Base-by-base conservation (phyloP, 2,888 invertebrate genomes). In the Epirrhoe alternata region DNA sequence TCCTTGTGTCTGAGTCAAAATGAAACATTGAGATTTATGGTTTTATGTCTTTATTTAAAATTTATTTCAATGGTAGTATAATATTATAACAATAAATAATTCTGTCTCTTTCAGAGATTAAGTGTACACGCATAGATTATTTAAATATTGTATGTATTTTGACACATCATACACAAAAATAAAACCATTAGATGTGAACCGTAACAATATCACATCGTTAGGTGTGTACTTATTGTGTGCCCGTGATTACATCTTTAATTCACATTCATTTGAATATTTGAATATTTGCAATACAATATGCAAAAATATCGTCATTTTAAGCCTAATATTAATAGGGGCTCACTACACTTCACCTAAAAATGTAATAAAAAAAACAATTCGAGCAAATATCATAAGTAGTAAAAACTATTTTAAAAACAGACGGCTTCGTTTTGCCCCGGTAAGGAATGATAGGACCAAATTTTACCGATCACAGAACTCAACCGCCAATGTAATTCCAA, bases 361-460 rank as follows among this genome's bases (percentile, higher is more conserved):
- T 73, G 72, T 73, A 66, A 61, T 66, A 49, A 35, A 58, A 69
- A 61, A 74, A 74, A 73, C 70, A 70, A 69, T 64, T 72, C 69
- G 63, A 72, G 73, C 70, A 75, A 71, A 67, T 69, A 69, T 64
- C 57, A 68, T 76, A 76, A 79, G 73, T 78, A 79, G 73, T 78
- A 83, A 79, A 82, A 80, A 83, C 80, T 80, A 83, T 77, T 77
- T 80, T 69, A 82, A 79, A 76, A 81, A 81, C 71, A 72, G 75
- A 79, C 84, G 74, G 80, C 69, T 50, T 84, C 70, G 64, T 73
- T 74, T 79, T 81, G 92, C 91, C 94, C 91, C 92, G 93, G 94
- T 92, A 94, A 94, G 94, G 95, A 94, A 95, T 94, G 94, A 94
- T 94, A 94, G 88, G 93, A 93, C 94, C 94, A 94, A 94, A 91